Evolutionary conservation across 2,113 vertebrate species (phyloP).

Genomic region (Limanda limanda): DNA sequence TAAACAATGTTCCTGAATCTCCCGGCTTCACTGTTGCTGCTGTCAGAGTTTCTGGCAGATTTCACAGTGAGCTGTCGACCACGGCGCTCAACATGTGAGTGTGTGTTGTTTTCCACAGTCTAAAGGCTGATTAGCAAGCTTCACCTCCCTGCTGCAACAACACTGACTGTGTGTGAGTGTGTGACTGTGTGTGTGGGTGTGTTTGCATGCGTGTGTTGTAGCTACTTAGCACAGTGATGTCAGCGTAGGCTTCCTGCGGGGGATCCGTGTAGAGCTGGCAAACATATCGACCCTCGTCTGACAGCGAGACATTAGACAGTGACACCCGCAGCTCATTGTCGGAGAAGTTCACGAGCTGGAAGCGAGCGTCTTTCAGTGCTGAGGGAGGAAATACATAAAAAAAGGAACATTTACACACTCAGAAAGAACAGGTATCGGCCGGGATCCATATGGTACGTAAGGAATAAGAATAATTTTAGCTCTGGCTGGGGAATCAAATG

Average conservation of each 20-base stretch:
- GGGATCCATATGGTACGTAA: not conserved
- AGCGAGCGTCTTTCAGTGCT: conserved; percentile 97
- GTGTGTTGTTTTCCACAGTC: not conserved
- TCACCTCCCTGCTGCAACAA: not conserved
- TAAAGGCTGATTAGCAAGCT: conserved; percentile 26
- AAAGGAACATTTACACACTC: not conserved
- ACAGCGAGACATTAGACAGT: conserved; percentile 95
- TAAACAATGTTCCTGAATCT: not conserved
- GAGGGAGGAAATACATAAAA: conserved; percentile 45
- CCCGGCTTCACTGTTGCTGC: not conserved
- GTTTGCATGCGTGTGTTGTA: conserved; percentile 8
- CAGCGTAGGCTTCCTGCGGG: conserved; percentile 95
- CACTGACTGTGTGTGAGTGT: not conserved
- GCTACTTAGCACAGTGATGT: conserved; percentile 94
- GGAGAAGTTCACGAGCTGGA: conserved; percentile 99
- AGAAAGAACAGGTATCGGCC: not conserved
- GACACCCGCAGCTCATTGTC: conserved; percentile 97
- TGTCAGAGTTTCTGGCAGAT: not conserved
- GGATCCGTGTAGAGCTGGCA: conserved; percentile 99
- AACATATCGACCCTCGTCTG: conserved; percentile 96
- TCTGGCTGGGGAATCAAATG: no score
- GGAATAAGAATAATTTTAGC: no score
- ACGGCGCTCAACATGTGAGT: not conserved
- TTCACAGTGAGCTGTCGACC: not conserved
- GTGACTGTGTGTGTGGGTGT: not conserved